Percentiles rank a stretch among this genome's conserved stretches.
phyloP scores from a whole-genome alignment of 2,113 vertebrate species.

The Rattus rattus region DNA sequence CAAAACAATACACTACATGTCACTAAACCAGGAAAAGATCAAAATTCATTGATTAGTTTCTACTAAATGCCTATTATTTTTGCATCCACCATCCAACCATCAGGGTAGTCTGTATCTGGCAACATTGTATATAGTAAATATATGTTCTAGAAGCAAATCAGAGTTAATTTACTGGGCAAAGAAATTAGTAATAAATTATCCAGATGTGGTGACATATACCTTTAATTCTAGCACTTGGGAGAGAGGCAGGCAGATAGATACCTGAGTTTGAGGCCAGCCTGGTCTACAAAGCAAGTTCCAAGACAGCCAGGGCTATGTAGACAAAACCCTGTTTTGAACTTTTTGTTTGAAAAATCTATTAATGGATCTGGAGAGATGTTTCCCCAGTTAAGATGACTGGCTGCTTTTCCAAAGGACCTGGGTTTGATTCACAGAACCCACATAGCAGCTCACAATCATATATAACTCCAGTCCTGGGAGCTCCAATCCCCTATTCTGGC shows the following conservation, averaged over 20 bases:
- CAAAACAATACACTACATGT: background rate
- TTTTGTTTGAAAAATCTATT: conserved; percentile 42
- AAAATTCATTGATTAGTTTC: background rate
- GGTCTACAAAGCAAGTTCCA: background rate
- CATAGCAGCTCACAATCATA: background rate
- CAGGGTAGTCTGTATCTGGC: background rate
- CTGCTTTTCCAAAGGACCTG: background rate
- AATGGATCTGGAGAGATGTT: background rate
- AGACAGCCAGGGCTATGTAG: background rate
- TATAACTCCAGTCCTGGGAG: background rate
- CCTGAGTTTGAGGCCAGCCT: background rate
- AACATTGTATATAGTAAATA: background rate
- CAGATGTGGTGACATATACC: background rate
- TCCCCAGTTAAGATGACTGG: background rate
- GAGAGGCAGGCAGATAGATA: background rate
- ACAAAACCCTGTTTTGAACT: conserved; percentile 30
- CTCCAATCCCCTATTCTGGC: background rate
- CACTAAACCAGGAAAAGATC: background rate
- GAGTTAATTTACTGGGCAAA: conserved; percentile 34
- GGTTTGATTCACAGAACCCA: background rate
- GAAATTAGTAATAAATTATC: conserved; percentile 24
- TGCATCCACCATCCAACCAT: background rate
- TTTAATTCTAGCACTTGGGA: background rate
- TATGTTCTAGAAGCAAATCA: conserved; percentile 51
- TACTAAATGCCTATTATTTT: background rate